These are phyloP conservation scores for Brenthis daphne DNA, from an alignment of 2,888 invertebrate species.

Conservation along the genomic window DNA sequence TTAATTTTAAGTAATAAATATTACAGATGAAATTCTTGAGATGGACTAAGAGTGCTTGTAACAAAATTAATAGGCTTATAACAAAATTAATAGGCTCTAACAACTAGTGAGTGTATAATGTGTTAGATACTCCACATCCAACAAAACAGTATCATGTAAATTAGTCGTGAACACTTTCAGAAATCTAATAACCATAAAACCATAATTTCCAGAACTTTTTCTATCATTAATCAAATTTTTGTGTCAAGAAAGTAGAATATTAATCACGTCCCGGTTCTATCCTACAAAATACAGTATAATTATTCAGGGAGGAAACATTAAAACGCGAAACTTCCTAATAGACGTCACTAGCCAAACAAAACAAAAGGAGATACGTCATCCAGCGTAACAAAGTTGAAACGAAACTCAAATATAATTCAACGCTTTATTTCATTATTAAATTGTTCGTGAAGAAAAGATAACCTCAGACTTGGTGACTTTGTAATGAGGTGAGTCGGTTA, in stretches of 20 bases:
- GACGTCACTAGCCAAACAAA: constrained; percentile 34
- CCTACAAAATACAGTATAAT: constrained; percentile 11
- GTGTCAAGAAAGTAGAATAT: neutral
- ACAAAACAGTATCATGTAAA: too few species aligned
- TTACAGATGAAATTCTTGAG: too few species aligned
- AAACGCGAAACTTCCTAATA: constrained; percentile 28
- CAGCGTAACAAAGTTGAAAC: constrained; percentile 46
- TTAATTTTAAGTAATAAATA: too few species aligned
- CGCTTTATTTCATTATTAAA: constrained; percentile 74
- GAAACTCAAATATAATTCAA: constrained; percentile 62
- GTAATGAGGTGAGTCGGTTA: constrained; percentile 36
- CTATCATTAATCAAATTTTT: neutral
- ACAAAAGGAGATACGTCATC: constrained; percentile 34
- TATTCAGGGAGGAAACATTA: constrained; percentile 17
- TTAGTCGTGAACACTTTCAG: too few species aligned
- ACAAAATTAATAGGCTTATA: too few species aligned
- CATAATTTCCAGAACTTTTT: too few species aligned
- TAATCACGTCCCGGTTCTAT: constrained; percentile 3
- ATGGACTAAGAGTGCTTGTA: too few species aligned
- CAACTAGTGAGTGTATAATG: too few species aligned
- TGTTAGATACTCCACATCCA: too few species aligned
- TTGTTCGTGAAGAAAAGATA: constrained; percentile 76
- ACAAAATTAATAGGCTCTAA: too few species aligned
- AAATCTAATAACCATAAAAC: too few species aligned
- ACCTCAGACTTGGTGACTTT: constrained; percentile 46